Base-by-base conservation (phyloP, 2,888 invertebrate species). In the Lasioglossum malachurum region DNA sequence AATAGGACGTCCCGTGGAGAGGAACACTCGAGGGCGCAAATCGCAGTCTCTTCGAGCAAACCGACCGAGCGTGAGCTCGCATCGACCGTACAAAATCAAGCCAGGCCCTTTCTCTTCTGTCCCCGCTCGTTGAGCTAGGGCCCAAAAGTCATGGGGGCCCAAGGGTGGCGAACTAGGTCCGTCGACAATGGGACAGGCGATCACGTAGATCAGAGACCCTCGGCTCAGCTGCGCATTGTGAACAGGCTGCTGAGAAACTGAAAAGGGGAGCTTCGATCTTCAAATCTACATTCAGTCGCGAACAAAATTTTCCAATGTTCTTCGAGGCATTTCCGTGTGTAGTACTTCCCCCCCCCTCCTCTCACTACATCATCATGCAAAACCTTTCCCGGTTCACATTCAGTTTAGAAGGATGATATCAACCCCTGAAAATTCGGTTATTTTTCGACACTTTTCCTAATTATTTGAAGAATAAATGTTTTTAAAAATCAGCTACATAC, bases 161-260 rank as follows among this genome's bases (percentile, higher is more conserved):
- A n/a, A n/a, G 57, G 57, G 53, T 23, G 10, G 60, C 12, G 5
- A 12, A 27, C 16, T 27, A n/a, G 84, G 73, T 49, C 27, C 77
- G 81, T 74, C 83, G 88, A 83, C 88, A 87, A 83, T 81, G 71
- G 77, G 80, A 78, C 69, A 31, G 27, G 31, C n/a, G 73, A 71
- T 71, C 78, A 72, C 75, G 78, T 44, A 19, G 74, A 41, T 85
- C 69, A 10, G n/a, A 53, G 53, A n/a, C n/a, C 53, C 53, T n/a
- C 19, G 84, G 53, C 77, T 94, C 95, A 95, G 95, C 95, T 95
- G 90, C 92, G 91, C 90, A 93, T 94, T 94, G 94, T 93, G 91
- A 93, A 94, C 93, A 93, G 92, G 91, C 92, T 90, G 92, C 90
- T 91, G 91, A 92, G 49, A 19, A 49, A 19, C 49, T 49, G 46